Conservation (phyloP, 2,113 vertebrate species). For the Verasper variegatus region DNA sequence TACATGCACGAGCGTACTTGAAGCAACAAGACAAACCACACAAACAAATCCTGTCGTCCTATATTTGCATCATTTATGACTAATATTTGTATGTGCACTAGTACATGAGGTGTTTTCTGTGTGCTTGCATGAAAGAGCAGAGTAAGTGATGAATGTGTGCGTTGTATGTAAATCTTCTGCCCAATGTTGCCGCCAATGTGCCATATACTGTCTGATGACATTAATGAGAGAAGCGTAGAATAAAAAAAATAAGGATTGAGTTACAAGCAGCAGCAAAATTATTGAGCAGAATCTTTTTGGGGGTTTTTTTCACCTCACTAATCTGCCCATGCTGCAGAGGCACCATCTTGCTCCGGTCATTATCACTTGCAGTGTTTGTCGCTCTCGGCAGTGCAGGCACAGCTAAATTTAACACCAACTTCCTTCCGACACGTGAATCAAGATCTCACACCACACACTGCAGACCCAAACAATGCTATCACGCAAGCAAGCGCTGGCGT, state of each 20-base stretch:
- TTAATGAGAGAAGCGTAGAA: constrained; percentile 4
- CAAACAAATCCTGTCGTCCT: background rate
- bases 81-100: background rate
- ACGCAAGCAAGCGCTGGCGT: constrained; percentile 38
- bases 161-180: background rate
- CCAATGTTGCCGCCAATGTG: background rate
- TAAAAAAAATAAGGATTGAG: background rate
- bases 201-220: background rate
- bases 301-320: constrained; percentile 14
- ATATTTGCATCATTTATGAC: background rate
- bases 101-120: background rate
- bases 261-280: background rate
- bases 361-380: background rate
- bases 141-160: background rate
- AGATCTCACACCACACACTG: constrained; percentile 50
- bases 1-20: background rate
- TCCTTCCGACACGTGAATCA: constrained; percentile 45
- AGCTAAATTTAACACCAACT: constrained; percentile 49
- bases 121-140: background rate
- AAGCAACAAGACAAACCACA: background rate
- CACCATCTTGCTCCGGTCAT: constrained; percentile 7
- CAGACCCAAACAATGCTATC: constrained; percentile 60
- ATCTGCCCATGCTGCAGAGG: constrained; percentile 19
- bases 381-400: background rate
- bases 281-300: constrained; percentile 9